phyloP scores from a whole-genome alignment of 2,113 vertebrate genomes.

The Microtus oregoni region DNA sequence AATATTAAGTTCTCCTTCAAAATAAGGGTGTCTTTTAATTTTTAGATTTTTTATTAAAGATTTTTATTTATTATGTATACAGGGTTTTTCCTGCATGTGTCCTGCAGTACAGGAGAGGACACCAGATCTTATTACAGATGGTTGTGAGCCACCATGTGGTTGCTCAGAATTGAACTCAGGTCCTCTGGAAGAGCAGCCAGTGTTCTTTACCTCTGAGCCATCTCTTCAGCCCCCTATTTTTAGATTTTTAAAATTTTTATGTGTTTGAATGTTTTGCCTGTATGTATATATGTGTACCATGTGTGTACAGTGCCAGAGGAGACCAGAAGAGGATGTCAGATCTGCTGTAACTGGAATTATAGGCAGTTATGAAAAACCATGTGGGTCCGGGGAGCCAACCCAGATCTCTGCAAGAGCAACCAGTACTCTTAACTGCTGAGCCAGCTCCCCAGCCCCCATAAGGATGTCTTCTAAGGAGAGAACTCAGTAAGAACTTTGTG shows the following conservation, averaged over 20 bases:
- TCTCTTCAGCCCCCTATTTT: background rate
- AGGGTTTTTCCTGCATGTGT: too few relatives aligned
- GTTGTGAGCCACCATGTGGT: too few relatives aligned
- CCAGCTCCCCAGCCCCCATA: background rate
- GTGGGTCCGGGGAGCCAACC: background rate
- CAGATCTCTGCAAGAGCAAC: background rate
- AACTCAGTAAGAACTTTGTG: background rate
- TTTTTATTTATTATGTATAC: too few relatives aligned
- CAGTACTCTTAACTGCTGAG: background rate
- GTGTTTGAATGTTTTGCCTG: background rate
- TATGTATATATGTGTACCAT: background rate
- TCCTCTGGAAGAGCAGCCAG: too few relatives aligned
- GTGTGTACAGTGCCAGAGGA: background rate
- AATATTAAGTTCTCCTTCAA: conserved; percentile 6
- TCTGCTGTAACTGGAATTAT: background rate
- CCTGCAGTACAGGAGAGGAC: too few relatives aligned
- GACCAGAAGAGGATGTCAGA: background rate
- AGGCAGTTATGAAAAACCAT: background rate
- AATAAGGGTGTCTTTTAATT: background rate
- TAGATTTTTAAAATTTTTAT: background rate
- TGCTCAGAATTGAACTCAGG: too few relatives aligned
- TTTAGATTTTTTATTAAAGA: background rate
- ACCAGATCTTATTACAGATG: too few relatives aligned
- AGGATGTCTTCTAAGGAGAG: background rate
- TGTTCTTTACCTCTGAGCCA: too few relatives aligned